A percentile compares a stretch with the other conserved stretches of the same genome.
phyloP scores from a whole-genome alignment of 2,113 vertebrate genomes.

The Hippocampus barbouri region DNA sequence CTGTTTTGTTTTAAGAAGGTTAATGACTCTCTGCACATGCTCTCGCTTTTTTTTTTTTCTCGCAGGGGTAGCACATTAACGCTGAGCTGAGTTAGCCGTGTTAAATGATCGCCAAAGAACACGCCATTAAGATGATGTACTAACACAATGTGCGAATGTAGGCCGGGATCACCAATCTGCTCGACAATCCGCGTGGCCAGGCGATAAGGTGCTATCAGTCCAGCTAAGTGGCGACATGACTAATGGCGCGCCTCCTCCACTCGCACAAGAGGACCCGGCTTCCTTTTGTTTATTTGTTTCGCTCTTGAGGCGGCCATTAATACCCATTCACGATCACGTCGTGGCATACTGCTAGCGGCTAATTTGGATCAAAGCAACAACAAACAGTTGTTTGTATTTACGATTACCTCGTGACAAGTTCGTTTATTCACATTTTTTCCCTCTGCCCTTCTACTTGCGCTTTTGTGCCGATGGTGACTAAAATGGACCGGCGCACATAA shows the following conservation, averaged over 20 bases:
- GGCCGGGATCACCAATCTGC: conserved; percentile 32
- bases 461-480: no score
- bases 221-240: conserved; percentile 38
- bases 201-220: conserved; percentile 47
- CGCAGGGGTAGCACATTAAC: not conserved
- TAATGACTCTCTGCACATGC: not conserved
- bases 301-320: conserved; percentile 44
- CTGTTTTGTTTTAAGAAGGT: not conserved
- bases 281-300: conserved; percentile 54
- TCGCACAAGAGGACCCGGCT: conserved; percentile 33
- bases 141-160: conserved; percentile 11
- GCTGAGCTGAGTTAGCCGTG: not conserved
- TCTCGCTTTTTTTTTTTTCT: not conserved
- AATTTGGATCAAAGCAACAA: conserved; percentile 18
- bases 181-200: conserved; percentile 17
- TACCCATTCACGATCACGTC: conserved; percentile 50
- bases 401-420: no score
- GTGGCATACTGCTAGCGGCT: conserved; percentile 44
- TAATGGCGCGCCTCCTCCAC: conserved; percentile 18
- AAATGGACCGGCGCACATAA: no score
- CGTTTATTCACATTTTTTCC: no score
- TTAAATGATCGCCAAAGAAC: not conserved
- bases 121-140: conserved; percentile 23
- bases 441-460: no score
- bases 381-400: no score